phyloP scores from a whole-genome alignment of 2,888 invertebrate species.

The Steinernema hermaphroditum region DNA sequence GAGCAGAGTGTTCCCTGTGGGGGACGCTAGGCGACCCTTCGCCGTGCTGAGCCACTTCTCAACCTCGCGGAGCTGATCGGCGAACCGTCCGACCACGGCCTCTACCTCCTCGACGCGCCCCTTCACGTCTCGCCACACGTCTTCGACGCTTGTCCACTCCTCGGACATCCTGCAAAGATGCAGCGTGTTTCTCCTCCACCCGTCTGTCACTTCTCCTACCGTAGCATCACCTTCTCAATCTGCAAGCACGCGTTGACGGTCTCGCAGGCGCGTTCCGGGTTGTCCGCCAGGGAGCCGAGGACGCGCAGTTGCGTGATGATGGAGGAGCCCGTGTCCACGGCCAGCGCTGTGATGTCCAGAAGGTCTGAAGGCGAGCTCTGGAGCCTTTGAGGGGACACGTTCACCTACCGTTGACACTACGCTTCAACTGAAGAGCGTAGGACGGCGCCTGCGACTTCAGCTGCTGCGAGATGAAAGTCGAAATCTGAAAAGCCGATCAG shows the following conservation, averaged over 20 bases:
- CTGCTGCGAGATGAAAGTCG: constrained; percentile 2
- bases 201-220: constrained; percentile 47
- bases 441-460: constrained; percentile 5
- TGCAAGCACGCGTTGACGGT: constrained; percentile 69
- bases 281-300: constrained; percentile 77
- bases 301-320: constrained; percentile 78
- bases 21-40: constrained; percentile 12
- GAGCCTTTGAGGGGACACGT: not conserved
- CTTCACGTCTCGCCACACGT: constrained; percentile 48
- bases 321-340: constrained; percentile 76
- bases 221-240: constrained; percentile 67
- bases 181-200: too few relatives aligned
- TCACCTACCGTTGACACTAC: constrained; percentile 4
- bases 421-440: not conserved
- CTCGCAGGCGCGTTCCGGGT: constrained; percentile 71
- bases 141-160: constrained; percentile 59
- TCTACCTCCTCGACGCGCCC: constrained; percentile 33
- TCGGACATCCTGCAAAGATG: constrained; percentile 51
- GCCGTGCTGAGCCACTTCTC: constrained; percentile 42
- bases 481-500: constrained; percentile 15
- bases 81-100: constrained; percentile 11
- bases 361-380: constrained; percentile 69
- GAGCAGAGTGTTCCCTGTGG: not conserved
- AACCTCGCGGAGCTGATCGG: constrained; percentile 42
- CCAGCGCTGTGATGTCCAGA: constrained; percentile 79